Evolutionary conservation across 1,140 invertebrate species (phyloP), one percentile per base, ranked within the genome.

Genomic region (Aplysia californica): DNA sequence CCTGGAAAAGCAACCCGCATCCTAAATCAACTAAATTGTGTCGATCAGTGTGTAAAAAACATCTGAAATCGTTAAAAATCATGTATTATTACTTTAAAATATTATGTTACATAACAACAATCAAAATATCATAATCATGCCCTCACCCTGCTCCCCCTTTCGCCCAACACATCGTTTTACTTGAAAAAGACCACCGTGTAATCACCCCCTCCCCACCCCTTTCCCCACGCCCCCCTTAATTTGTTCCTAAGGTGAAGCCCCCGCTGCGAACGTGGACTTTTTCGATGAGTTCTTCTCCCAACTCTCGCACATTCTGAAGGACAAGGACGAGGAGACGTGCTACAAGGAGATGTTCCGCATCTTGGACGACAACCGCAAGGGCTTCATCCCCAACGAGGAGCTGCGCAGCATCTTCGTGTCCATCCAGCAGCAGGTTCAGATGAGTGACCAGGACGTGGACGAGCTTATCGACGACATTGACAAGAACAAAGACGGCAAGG

Each of bases 271-370:
- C 4, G 72, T 75, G 35, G 77, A 79, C 58, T 79, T 79, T 75
- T 79, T 79, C 78, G 73, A 79, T 55, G 78, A 76, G 78, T 79
- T 79, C 69, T 79, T 76, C 69, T 72, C 74, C 18, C 73, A 79
- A 58, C 68, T 79, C 59, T 71, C 69, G 23, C 68, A 76, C 23
- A 70, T 79, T 2, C 69, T 79, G 35, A 36, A 65, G 36, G 74
- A 79, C 50, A 79, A 76, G 55, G 78, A 79, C 55, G 73, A 79
- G 74, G 78, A 79, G 78, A 76, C 78, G 20, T 79, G 78, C 78
- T 79, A 79, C 78, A 79, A 79, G 69, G 78, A 79, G 64, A 79
- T 79, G 78, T 79, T 79, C 74, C 68, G 78, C 23, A 79, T 79
- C 50, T 69, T 79, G 41, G 78, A 79, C 69, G 74, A 72, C 36